Evolutionary conservation across 2,888 invertebrate genomes (phyloP), one percentile per base, ranked within the genome.

Genomic region (Lottia gigantea): DNA sequence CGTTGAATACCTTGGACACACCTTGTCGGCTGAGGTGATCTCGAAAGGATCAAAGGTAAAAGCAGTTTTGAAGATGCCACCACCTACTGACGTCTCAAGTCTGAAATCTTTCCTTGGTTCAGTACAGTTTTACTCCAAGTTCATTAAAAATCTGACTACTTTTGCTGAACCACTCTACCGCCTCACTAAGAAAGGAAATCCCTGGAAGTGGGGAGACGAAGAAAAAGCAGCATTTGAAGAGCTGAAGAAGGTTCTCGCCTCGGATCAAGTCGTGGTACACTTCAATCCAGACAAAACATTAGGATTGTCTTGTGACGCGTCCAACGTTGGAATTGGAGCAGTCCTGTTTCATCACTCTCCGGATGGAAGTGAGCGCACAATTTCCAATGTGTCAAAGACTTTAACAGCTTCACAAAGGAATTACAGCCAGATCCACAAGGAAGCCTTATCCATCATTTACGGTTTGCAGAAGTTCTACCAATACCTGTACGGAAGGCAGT

Each of bases 221-320:
- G 64, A 68, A 68, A 19, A 68, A 15, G 8, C 64, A 40, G 46
- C 47, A 31, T 68, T 71, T 26, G n/a, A 64, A n/a, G 2, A 55
- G 19, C n/a, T 71, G 8, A 65, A 65, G 16, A 45, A 70, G 15
- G 26, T 73, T 45, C 67, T 72, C 19, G 1, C 40, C 40, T 40
- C 40, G 8, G 40, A 40, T 11, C 40, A 40, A 40, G 40, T 40
- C 8, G 63, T 73, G 15, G 73, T 71, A n/a, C 73, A 74, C 62
- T 74, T 74, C 46, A 64, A 74, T 46, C 47, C 72, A n/a, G 4
- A 67, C 11, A 47, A 66, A 16, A 61, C 66, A 15, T n/a, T 74
- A 11, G 73, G 68, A 25, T 61, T 75, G 25, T 68, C 74, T 25
- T 76, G 76, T 31, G 72, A 76, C 66, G 75, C 75, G 16, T 75